Evolutionary conservation across 2,113 vertebrate species (phyloP), one percentile per base, ranked within the genome.

Genomic region (Serinus canaria): DNA sequence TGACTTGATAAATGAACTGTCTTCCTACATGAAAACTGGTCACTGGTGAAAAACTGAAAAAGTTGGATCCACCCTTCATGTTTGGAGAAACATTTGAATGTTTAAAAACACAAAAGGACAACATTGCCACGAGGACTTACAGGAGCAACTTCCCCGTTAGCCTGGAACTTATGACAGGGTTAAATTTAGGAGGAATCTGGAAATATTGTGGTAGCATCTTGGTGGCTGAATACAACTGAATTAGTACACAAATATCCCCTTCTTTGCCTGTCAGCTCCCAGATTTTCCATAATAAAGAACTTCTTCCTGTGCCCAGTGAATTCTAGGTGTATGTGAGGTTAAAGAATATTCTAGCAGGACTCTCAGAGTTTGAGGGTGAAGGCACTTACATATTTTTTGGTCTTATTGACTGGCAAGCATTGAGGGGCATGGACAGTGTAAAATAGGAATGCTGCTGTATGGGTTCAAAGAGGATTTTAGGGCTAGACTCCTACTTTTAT

Each of bases 151-250:
- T 94, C 31, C 13, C 50, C 24, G 15, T 83, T 86, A 72, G 55
- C 46, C 27, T 60, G 37, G 44, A 95, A 94, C 77, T 83, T 66
- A 33, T 19, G 63, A 41, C 35, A 47, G 22, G 49, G 67, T 87
- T 76, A 94, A 60, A 50, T 86, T 84, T 49, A 79, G 30, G 41
- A 90, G 72, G 20, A 82, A 37, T 83, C 63, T 63, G 85, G 75
- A 88, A 94, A 91, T 85, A 60, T 18, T 81, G 31, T 68, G 67
- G 28, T 88, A 53, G 70, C 16, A 66, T 88, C 84, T 88, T 44
- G 10, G 33, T 95, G 81, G 67, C 79, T 94, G 83, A 93, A 89
- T 93, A 21, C 44, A 92, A 80, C 87, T 24, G n/a, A 85, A 93
- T 96, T 90, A 73, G 33, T 39, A 69, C 85, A 80, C 91, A 95